Conservation (phyloP, 2,113 vertebrate genomes). For the Sitta europaea region DNA sequence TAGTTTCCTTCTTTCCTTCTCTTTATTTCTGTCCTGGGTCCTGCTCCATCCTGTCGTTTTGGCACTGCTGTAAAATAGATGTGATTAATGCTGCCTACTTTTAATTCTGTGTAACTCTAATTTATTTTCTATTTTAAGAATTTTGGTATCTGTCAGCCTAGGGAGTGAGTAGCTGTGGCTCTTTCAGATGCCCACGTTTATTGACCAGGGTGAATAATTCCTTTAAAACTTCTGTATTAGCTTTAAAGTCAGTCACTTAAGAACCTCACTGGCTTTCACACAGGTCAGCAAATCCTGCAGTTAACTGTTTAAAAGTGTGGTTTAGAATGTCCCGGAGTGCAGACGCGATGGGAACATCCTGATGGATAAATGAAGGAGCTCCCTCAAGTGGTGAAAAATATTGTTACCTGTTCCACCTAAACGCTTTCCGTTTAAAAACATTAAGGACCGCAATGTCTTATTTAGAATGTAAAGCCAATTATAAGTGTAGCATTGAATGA, state of each 20-base stretch:
- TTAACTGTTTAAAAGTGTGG: not conserved
- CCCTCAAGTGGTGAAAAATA: slow-evolving; percentile 13
- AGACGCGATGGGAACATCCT: not conserved
- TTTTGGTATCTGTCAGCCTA: not conserved
- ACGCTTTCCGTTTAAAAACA: not conserved
- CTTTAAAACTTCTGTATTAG: not conserved
- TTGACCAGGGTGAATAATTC: not conserved
- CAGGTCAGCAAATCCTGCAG: not conserved
- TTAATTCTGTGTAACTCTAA: not conserved
- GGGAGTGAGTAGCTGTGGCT: not conserved
- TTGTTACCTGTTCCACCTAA: not conserved
- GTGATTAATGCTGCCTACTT: not conserved
- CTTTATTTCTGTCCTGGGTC: not conserved
- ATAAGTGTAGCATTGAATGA: not conserved
- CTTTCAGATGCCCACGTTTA: not conserved
- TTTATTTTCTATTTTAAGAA: not conserved
- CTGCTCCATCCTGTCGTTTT: not conserved
- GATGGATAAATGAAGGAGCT: not conserved
- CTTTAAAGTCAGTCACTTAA: not conserved
- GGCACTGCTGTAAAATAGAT: not conserved
- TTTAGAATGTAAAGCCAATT: not conserved
- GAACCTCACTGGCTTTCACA: not conserved
- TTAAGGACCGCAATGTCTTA: not conserved
- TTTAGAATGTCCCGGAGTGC: not conserved
- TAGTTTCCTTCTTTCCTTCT: not conserved